Evolutionary conservation across 2,797 vertebrate species (phyloP).

Genomic region (Oreochromis mossambicus): DNA sequence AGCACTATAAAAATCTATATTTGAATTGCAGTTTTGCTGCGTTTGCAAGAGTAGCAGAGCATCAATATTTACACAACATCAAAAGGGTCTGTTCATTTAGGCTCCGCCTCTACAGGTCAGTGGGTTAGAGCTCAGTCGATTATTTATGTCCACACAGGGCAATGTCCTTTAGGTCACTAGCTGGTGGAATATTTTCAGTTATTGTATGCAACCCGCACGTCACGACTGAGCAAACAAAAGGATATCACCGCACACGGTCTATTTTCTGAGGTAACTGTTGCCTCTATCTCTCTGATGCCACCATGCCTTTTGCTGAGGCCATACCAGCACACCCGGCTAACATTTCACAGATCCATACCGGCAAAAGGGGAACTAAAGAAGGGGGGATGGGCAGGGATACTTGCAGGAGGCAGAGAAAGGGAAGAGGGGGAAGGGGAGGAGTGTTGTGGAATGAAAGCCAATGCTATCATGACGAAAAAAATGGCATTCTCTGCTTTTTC

Average conservation of each 20-base stretch:
- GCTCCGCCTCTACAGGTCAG: neutral
- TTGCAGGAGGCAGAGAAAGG: constrained; percentile 52
- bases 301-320: constrained; percentile 12
- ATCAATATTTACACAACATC: neutral
- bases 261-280: neutral
- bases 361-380: constrained; percentile 32
- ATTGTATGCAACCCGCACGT: neutral
- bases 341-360: constrained; percentile 60
- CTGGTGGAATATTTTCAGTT: neutral
- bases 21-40: neutral
- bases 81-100: constrained; percentile 22
- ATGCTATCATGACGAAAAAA: constrained; percentile 32
- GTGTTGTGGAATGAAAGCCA: constrained; percentile 43
- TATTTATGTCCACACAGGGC: constrained; percentile 33
- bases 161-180: constrained; percentile 48
- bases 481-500: neutral
- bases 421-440: constrained; percentile 33
- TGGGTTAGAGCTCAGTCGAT: constrained; percentile 22
- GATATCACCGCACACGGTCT: neutral
- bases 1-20: neutral
- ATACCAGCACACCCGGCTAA: constrained; percentile 46
- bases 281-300: constrained; percentile 16
- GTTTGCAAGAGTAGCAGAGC: neutral
- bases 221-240: constrained; percentile 22
- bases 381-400: constrained; percentile 59